A percentile compares a stretch with the other conserved stretches of the same genome.
phyloP scores from a whole-genome alignment of 2,797 vertebrate species.

The Hydrophis major region DNA sequence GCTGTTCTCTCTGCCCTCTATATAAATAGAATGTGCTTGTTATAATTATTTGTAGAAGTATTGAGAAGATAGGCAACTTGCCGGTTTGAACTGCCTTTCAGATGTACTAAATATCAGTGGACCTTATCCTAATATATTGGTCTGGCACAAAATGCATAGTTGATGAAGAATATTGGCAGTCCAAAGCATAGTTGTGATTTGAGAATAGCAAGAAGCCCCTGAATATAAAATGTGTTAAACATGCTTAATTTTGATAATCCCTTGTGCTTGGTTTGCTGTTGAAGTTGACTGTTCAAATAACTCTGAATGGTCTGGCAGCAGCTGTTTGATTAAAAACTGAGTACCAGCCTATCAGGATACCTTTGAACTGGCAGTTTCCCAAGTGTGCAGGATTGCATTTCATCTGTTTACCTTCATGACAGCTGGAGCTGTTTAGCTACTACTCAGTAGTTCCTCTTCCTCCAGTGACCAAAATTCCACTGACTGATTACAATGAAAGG shows the following conservation, averaged over 20 bases:
- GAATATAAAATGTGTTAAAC: slow-evolving; percentile 3
- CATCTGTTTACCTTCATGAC: slow-evolving; percentile 67
- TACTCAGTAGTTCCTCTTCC: slow-evolving; percentile 50
- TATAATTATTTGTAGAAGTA: not conserved
- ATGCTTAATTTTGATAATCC: slow-evolving; percentile 43
- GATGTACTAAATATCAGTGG: slow-evolving; percentile 8
- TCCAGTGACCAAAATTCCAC: slow-evolving; percentile 24
- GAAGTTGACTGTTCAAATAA: slow-evolving; percentile 25
- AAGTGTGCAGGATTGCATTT: slow-evolving; percentile 60
- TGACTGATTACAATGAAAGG: slow-evolving; percentile 45
- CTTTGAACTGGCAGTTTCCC: slow-evolving; percentile 69
- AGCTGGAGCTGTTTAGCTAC: slow-evolving; percentile 68
- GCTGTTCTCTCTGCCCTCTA: not conserved
- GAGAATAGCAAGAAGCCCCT: not conserved
- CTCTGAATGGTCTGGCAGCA: slow-evolving; percentile 49
- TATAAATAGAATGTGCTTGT: not conserved
- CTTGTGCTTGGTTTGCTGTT: slow-evolving; percentile 26
- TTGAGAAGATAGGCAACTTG: slow-evolving; percentile 4
- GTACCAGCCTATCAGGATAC: slow-evolving; percentile 65
- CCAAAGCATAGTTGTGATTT: slow-evolving; percentile 5
- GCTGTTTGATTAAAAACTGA: slow-evolving; percentile 50
- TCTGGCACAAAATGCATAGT: not conserved
- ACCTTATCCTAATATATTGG: slow-evolving; percentile 15
- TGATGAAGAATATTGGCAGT: not conserved
- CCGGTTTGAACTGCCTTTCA: slow-evolving; percentile 15